Base-by-base conservation (phyloP, 2,797 vertebrate species). In the Sebastes trivittatus region DNA sequence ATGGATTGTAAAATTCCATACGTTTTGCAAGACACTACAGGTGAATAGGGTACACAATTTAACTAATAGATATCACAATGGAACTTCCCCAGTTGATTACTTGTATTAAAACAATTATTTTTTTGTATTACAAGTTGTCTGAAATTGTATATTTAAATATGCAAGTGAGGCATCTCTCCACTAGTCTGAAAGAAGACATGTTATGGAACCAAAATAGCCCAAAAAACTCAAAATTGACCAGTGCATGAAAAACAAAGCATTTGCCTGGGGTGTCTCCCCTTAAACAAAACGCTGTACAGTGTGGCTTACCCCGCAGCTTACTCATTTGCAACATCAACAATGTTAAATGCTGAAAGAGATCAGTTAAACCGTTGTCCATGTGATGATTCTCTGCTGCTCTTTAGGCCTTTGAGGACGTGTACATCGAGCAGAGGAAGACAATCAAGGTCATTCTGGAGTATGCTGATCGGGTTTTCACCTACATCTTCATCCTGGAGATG, bases 401-500 rank as follows among this genome's bases (percentile, higher is more conserved):
- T 59, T 87, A 99, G 98, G 98, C 98, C 59, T 99, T 99, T 78
- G 98, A 99, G 90, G 98, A 99, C 20, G 98, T 99, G 90, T 99
- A 99, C 94, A 99, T 99, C 49, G 98, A 99, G 81, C 98, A 99
- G 92, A 97, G 98, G 82, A 99, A 98, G 93, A 98, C 97, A 23
- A 96, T 99, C 63, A 87, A 94, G 7, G 96, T 98, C 85, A 96
- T 98, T 87, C 94, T 99, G 88, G 97, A 98, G 42, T 99, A 99
- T 0, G 98, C 98, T 0, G 98, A 99, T 93, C 96, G 98, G 5
- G 98, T 99, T 81, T 99, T 99, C 94, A 99, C 98, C 11, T 99
- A 99, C 83, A 99, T 99, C 87, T 99, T 99, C 94, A 99, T 99
- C 94, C 95, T 99, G 95, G 98, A 99, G 95, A 99, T 99, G 98